A percentile compares a stretch with the other conserved stretches of the same genome.
These are phyloP conservation scores for Elgaria multicarinata DNA, from an alignment of 2,113 vertebrate genomes.

Conservation along the genomic window DNA sequence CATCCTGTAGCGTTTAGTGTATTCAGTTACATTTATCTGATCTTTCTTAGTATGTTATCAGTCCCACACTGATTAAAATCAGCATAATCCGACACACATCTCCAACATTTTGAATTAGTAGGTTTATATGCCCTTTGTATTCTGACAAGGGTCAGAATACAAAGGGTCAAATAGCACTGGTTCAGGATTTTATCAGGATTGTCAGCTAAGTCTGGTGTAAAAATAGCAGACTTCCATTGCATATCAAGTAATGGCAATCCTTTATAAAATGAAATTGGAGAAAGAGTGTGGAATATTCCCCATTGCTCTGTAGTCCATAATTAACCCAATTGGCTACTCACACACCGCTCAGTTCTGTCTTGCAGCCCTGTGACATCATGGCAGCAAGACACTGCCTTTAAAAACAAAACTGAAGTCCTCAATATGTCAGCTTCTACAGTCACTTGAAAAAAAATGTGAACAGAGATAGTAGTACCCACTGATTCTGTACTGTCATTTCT, in stretches of 20 bases:
- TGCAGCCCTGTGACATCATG: not conserved
- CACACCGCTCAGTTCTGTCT: not conserved
- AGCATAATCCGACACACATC: not conserved
- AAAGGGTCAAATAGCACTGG: not conserved
- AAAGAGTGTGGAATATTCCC: not conserved
- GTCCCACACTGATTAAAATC: not conserved
- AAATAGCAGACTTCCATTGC: not conserved
- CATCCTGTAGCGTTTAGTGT: not conserved
- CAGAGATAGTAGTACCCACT: not conserved
- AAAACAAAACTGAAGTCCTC: not conserved
- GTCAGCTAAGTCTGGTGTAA: not conserved
- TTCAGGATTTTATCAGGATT: not conserved
- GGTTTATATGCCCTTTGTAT: not conserved
- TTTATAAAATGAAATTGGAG: not conserved
- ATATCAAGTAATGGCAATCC: not conserved
- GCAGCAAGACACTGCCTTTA: not conserved
- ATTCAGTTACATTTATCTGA: not conserved
- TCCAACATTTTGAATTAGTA: not conserved
- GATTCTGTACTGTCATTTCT: not conserved
- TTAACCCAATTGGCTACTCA: not conserved
- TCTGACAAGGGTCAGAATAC: not conserved
- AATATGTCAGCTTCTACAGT: not conserved
- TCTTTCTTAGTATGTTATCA: not conserved
- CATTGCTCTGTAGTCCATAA: not conserved
- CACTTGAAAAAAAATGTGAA: not conserved